Percentiles rank a stretch among this genome's conserved stretches.
Evolutionary conservation across 2,113 vertebrate species (phyloP).

Genomic region (Esox niger): DNA sequence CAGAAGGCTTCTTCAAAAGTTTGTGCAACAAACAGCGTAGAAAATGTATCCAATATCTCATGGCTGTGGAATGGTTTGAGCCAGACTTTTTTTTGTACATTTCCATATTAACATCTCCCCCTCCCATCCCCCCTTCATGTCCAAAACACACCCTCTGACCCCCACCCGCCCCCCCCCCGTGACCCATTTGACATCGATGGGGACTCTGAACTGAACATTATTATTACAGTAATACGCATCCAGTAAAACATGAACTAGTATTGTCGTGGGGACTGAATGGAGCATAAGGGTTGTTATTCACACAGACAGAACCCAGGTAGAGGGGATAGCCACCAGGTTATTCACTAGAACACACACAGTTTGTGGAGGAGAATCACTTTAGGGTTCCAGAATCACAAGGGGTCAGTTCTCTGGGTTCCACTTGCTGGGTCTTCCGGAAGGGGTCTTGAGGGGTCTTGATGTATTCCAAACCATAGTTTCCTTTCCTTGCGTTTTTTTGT

Average conservation of each 20-base stretch:
- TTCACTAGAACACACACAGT: conserved; percentile 35
- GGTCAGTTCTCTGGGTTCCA: conserved; percentile 42
- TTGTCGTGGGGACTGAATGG: conserved; percentile 22
- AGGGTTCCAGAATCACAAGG: conserved; percentile 27
- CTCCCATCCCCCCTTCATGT: not conserved
- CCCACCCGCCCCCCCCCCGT: conserved; percentile 18
- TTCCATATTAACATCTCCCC: conserved; percentile 30
- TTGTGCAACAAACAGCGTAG: conserved; percentile 81
- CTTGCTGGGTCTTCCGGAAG: conserved; percentile 6
- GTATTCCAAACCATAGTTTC: not conserved
- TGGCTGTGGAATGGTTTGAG: conserved; percentile 61
- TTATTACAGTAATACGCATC: conserved; percentile 70
- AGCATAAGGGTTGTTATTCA: conserved; percentile 5
- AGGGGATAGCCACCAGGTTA: conserved; percentile 55
- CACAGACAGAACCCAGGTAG: conserved; percentile 45
- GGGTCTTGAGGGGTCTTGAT: conserved; percentile 9
- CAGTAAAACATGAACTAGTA: conserved; percentile 48
- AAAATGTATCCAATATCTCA: conserved; percentile 67
- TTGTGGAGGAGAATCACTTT: conserved; percentile 27
- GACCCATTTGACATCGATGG: conserved; percentile 40
- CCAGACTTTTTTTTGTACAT: conserved; percentile 33
- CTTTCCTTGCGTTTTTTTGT: conserved; percentile 19
- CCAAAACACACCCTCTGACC: conserved; percentile 24
- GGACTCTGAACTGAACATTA: conserved; percentile 51
- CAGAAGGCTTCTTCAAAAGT: conserved; percentile 80